A percentile compares a stretch with the other conserved stretches of the same genome.
Conservation (phyloP, 2,888 invertebrate genomes). For the Watsonalla binaria region DNA sequence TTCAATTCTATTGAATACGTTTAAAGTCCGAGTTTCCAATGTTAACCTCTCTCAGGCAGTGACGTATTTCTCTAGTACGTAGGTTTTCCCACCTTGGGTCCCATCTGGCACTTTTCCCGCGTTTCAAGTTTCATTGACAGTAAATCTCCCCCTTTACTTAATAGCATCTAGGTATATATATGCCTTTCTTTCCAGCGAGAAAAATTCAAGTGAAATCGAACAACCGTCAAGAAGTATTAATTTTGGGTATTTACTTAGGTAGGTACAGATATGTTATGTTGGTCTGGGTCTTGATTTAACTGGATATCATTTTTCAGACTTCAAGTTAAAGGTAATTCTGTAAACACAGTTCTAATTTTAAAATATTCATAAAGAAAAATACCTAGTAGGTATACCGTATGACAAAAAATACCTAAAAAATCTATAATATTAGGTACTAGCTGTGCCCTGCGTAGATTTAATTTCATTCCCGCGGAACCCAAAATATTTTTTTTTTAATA, state of each 20-base stretch:
- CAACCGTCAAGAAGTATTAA: conserved; percentile 15
- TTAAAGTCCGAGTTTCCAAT: conserved; percentile 38
- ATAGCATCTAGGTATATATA: conserved; percentile 26
- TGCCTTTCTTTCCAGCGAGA: conserved; percentile 24
- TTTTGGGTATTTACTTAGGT: not conserved
- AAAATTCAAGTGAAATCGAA: conserved; percentile 50
- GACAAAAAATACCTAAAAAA: no score
- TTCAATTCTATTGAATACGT: conserved; percentile 37
- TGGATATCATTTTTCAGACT: no score
- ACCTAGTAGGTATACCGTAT: no score
- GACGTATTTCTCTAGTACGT: conserved; percentile 38
- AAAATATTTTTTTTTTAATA: no score
- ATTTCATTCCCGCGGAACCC: no score
- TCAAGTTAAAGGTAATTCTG: no score
- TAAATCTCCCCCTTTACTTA: conserved; percentile 42
- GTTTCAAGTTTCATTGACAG: conserved; percentile 55
- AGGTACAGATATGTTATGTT: no score
- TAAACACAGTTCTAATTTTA: no score
- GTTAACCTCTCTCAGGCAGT: conserved; percentile 25
- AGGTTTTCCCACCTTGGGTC: conserved; percentile 47
- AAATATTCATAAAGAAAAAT: no score
- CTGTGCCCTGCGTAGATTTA: no score
- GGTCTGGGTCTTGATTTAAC: no score
- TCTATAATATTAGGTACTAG: no score
- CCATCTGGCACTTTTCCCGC: conserved; percentile 66